Evolutionary conservation across 2,113 vertebrate species (phyloP).

Genomic region (Upupa epops): DNA sequence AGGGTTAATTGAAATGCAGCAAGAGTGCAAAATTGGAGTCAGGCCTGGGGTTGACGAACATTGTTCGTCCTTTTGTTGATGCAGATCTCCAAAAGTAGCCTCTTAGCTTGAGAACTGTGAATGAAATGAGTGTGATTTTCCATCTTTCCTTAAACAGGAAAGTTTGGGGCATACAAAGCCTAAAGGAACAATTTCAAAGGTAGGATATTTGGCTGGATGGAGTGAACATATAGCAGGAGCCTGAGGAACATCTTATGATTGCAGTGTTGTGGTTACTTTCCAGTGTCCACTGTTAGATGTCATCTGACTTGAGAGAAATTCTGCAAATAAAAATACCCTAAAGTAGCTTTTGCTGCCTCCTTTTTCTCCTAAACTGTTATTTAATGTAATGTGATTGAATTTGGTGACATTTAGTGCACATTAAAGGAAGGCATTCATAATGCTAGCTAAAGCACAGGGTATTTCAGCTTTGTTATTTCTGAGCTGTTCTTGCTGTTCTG

Average conservation of each 20-base stretch:
- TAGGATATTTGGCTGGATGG: neutral
- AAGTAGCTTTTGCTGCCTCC: neutral
- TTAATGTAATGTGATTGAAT: neutral
- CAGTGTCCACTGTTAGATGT: neutral
- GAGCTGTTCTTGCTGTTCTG: neutral
- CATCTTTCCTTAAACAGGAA: neutral
- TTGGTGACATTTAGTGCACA: neutral
- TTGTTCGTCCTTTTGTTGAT: constrained; percentile 19
- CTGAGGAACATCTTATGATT: neutral
- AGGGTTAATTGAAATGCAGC: constrained; percentile 48
- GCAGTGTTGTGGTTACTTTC: neutral
- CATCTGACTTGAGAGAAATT: neutral
- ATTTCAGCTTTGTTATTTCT: neutral
- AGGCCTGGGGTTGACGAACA: constrained; percentile 25
- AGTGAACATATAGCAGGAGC: neutral
- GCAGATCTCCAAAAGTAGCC: neutral
- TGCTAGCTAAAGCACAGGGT: neutral
- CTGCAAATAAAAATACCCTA: neutral
- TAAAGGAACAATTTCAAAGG: neutral
- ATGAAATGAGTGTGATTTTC: neutral
- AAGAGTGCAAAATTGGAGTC: constrained; percentile 32
- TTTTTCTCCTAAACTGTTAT: neutral
- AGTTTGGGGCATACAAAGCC: neutral
- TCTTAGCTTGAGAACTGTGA: neutral
- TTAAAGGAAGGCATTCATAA: constrained; percentile 6